phyloP scores from a whole-genome alignment of 1,140 invertebrate species.

The Stratiolaelaps scimitus region DNA sequence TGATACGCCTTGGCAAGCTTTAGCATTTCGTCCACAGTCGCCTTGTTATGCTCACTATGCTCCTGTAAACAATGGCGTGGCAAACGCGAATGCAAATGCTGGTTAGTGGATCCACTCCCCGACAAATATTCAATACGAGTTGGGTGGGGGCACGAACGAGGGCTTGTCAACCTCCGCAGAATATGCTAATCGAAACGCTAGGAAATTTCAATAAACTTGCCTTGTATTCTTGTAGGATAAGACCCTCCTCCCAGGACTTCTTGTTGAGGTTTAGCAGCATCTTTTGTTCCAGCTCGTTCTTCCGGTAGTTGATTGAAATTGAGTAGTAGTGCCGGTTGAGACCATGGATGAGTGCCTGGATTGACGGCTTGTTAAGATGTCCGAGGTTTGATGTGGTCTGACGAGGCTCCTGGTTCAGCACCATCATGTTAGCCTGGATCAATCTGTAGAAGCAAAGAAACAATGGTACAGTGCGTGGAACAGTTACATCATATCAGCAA shows the following conservation, averaged over 20 bases:
- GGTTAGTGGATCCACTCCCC: too few relatives aligned
- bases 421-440: conserved; percentile 99
- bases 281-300: conserved; percentile 96
- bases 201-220: not conserved
- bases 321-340: conserved; percentile 98
- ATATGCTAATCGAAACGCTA: too few relatives aligned
- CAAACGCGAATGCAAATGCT: too few relatives aligned
- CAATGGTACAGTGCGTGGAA: conserved; percentile 46
- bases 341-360: conserved; percentile 95
- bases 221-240: conserved; percentile 84
- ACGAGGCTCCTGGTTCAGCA: conserved; percentile 91
- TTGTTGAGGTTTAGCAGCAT: conserved; percentile 98
- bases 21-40: conserved; percentile 87
- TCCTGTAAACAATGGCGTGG: conserved; percentile 42
- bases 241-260: conserved; percentile 98
- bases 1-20: conserved; percentile 97
- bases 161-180: too few relatives aligned
- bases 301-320: conserved; percentile 98
- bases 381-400: conserved; percentile 98
- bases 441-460: conserved; percentile 43
- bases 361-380: conserved; percentile 97
- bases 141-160: too few relatives aligned
- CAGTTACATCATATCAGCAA: too few relatives aligned
- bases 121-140: too few relatives aligned
- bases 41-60: conserved; percentile 72